Evolutionary conservation across 2,888 invertebrate species (phyloP).

Genomic region (Teleiodes luculella): DNA sequence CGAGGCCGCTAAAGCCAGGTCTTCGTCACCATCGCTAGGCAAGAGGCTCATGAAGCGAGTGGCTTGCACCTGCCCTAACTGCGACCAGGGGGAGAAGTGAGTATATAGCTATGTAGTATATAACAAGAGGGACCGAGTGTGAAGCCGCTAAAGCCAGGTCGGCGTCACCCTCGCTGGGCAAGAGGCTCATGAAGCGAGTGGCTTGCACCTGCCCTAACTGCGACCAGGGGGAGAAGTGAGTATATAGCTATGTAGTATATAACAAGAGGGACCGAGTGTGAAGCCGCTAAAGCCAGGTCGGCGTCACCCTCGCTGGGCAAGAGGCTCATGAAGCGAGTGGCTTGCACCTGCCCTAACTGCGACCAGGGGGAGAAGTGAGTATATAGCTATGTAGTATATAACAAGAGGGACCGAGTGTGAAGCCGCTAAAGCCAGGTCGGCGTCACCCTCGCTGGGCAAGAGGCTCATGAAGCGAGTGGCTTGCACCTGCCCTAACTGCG

Average conservation of each 20-base stretch:
- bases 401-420: conserved; percentile 58
- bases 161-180: conserved; percentile 47
- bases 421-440: conserved; percentile 51
- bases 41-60: conserved; percentile 86
- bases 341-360: conserved; percentile 99
- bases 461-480: conserved; percentile 90
- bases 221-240: conserved; percentile 88
- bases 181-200: conserved; percentile 86
- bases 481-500: conserved; percentile 98
- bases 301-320: conserved; percentile 49
- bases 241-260: no score
- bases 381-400: no score
- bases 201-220: conserved; percentile 99
- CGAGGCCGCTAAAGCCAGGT: conserved; percentile 53
- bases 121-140: conserved; percentile 53
- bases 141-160: conserved; percentile 52
- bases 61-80: conserved; percentile 98
- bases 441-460: conserved; percentile 47
- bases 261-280: conserved; percentile 57
- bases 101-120: no score
- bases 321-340: conserved; percentile 88
- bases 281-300: conserved; percentile 50
- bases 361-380: conserved; percentile 88
- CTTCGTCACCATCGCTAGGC: conserved; percentile 43
- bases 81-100: conserved; percentile 90